These are phyloP conservation scores for Pterostichus niger DNA, from an alignment of 2,888 invertebrate genomes.

Conservation along the genomic window DNA sequence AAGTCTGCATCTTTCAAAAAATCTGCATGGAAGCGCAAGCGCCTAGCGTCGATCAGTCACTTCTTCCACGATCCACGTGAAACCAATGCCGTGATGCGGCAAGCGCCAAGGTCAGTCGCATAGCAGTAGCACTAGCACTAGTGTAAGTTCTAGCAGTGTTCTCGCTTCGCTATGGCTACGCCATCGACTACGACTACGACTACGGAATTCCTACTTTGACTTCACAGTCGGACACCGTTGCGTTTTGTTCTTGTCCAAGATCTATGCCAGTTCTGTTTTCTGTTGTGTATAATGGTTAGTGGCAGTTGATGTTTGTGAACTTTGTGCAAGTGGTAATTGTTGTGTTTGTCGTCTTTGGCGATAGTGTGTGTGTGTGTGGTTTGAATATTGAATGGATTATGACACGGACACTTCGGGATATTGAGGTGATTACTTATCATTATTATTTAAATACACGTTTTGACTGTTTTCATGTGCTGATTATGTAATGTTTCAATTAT, in stretches of 20 bases:
- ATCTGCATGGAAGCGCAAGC: no score
- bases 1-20: no score
- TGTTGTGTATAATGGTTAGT: slow-evolving; percentile 8
- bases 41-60: no score
- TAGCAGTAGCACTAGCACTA: background rate
- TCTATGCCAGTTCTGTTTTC: background rate
- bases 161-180: no score
- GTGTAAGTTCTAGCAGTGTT: background rate
- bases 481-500: background rate
- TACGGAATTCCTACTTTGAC: slow-evolving; percentile 3
- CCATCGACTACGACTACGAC: background rate
- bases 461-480: background rate
- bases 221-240: slow-evolving; percentile 13
- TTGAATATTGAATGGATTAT: slow-evolving; percentile 58
- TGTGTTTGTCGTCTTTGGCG: background rate
- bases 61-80: background rate
- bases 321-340: no score
- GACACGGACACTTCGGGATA: slow-evolving; percentile 54
- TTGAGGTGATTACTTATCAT: slow-evolving; percentile 25
- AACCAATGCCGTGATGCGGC: slow-evolving; percentile 9
- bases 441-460: slow-evolving; percentile 3
- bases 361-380: background rate
- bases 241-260: background rate
- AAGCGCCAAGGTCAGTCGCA: slow-evolving; percentile 18
- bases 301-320: slow-evolving; percentile 3